These are phyloP conservation scores for Xiphorhynchus elegans DNA, from an alignment of 2,113 vertebrate species.

Conservation along the genomic window DNA sequence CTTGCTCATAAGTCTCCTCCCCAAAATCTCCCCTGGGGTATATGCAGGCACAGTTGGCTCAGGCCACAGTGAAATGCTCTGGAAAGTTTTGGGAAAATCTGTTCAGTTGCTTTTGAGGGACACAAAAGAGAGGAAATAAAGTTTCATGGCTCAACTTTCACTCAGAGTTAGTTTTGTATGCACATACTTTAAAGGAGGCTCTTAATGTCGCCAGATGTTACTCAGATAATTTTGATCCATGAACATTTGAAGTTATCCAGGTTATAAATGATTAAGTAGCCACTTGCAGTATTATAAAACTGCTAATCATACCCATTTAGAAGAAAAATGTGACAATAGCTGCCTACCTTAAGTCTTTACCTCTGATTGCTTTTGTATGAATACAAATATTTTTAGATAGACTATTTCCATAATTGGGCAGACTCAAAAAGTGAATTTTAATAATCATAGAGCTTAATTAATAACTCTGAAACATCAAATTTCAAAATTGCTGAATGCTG, in stretches of 20 bases:
- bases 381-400: neutral
- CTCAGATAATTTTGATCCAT: neutral
- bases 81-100: neutral
- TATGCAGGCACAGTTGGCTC: neutral
- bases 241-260: neutral
- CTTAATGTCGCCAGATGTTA: neutral
- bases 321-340: neutral
- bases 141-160: neutral
- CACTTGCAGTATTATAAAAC: neutral
- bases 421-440: neutral
- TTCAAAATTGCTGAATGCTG: neutral
- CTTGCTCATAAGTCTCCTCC: neutral
- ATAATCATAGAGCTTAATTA: neutral
- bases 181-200: neutral
- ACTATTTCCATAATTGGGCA: neutral
- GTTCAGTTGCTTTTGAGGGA: neutral
- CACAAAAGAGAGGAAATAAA: neutral
- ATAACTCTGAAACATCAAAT: neutral
- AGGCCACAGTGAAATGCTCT: neutral
- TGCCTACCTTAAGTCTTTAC: neutral
- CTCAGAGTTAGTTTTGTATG: neutral
- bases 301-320: neutral
- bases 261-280: conserved; percentile 1
- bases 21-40: neutral
- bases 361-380: neutral